Evolutionary conservation across 2,113 vertebrate species (phyloP).

Genomic region (Bolborhynchus lineola): DNA sequence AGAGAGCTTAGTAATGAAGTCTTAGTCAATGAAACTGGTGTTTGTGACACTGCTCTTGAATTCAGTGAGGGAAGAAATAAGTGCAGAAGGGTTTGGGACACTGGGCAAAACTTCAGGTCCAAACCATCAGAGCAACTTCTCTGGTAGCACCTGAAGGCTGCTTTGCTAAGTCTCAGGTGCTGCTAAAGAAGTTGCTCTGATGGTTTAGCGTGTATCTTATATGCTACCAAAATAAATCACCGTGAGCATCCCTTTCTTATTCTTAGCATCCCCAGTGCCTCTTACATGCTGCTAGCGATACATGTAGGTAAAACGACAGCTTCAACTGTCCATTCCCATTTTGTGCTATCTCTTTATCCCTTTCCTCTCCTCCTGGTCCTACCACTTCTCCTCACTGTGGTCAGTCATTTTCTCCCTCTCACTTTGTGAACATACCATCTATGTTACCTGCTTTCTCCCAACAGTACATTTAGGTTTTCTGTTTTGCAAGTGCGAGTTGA

Average conservation of each 20-base stretch:
- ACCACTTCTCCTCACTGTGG: background rate
- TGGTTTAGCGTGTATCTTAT: background rate
- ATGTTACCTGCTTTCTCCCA: background rate
- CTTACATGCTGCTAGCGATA: background rate
- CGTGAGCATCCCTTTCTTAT: background rate
- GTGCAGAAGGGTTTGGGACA: background rate
- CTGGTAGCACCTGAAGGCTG: background rate
- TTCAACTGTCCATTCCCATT: background rate
- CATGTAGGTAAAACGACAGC: background rate
- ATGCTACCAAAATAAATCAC: background rate
- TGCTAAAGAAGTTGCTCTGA: background rate
- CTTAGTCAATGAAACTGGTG: background rate
- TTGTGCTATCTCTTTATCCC: background rate
- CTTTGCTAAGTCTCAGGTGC: background rate
- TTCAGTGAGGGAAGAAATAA: background rate
- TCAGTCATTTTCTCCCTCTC: background rate
- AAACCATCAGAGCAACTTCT: background rate
- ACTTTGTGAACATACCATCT: background rate
- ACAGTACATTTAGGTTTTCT: background rate
- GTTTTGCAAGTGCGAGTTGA: background rate
- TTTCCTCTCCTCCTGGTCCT: background rate
- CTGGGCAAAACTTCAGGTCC: background rate
- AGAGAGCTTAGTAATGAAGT: background rate
- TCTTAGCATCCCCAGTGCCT: background rate
- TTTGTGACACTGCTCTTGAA: background rate